Evolutionary conservation across 2,113 vertebrate species (phyloP), one percentile per base, ranked within the genome.

Genomic region (Lathamus discolor): DNA sequence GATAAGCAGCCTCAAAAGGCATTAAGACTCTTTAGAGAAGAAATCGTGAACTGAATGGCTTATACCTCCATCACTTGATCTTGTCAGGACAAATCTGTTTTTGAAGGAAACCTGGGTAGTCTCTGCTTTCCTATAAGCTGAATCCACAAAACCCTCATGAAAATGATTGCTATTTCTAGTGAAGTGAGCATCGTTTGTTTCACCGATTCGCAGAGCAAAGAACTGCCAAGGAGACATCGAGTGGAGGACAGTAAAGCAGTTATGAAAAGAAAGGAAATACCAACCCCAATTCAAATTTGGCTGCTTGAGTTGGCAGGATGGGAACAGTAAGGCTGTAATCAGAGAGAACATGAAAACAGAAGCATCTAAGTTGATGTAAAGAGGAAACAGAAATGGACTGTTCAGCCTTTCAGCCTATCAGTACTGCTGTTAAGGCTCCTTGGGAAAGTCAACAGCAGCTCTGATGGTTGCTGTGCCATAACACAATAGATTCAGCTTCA

Each of bases 241-340:
- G 28, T 29, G 17, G 31, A 80, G 63, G 76, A 69, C 29, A 85
- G 66, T 48, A 59, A 84, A 69, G 28, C 57, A 80, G 33, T 49
- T 80, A 48, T 25, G 18, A 62, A 69, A 88, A 51, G 44, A 83
- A 78, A 94, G 48, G 54, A 87, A 91, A 89, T 46, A 46, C 41
- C 1, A 0, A 70, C n/a, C 54, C 31, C 72, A 59, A 69, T 25
- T 39, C 0, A 1, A 55, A 77, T 91, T 73, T 70, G 55, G 41
- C 63, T 77, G 54, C 52, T 52, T 76, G 51, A 51, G 37, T 31
- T 92, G 87, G 85, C 92, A 93, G 92, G 44, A n/a, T 67, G 57
- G 75, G 52, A 92, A 83, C 43, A 82, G 48, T 48, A 57, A 82
- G 85, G 88, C 37, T 92, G 37, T 90, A 93, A 86, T 85, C 67